Percentiles rank a stretch among this genome's conserved stretches.
These are phyloP conservation scores for Heliconius erato DNA, from an alignment of 2,888 invertebrate genomes.

Conservation along the genomic window DNA sequence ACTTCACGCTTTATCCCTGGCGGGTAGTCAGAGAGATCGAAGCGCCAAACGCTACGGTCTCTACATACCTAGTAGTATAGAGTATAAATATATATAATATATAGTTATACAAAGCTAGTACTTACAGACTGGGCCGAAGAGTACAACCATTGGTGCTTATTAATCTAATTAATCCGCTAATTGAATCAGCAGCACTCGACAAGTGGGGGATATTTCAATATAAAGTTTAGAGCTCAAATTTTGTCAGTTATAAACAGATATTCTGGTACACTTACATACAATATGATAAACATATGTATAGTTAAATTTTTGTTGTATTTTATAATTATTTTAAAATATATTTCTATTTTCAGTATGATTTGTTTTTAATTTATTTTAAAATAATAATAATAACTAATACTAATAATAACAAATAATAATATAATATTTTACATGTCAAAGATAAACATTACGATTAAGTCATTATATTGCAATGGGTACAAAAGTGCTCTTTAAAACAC, in stretches of 20 bases:
- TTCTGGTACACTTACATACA: not conserved
- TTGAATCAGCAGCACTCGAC: slow-evolving; percentile 36
- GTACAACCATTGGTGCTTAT: slow-evolving; percentile 17
- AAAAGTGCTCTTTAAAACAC: not conserved
- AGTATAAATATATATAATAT: not conserved
- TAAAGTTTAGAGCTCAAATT: slow-evolving; percentile 8
- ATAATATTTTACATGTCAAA: too few relatives aligned
- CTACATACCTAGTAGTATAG: not conserved
- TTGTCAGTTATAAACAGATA: not conserved
- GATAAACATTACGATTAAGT: not conserved
- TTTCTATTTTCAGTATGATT: too few relatives aligned
- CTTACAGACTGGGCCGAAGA: not conserved
- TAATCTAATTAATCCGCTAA: slow-evolving; percentile 43
- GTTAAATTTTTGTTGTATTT: not conserved
- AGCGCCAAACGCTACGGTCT: too few relatives aligned
- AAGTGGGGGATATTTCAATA: not conserved
- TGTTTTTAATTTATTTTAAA: too few relatives aligned
- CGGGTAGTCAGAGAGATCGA: too few relatives aligned
- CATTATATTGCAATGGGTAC: too few relatives aligned
- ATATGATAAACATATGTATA: not conserved
- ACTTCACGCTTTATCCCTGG: too few relatives aligned
- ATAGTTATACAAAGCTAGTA: not conserved
- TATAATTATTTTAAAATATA: too few relatives aligned
- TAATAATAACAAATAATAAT: too few relatives aligned
- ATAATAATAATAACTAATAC: too few relatives aligned